Base-by-base conservation (phyloP, 2,888 invertebrate genomes). In the Cyclophora punctaria region DNA sequence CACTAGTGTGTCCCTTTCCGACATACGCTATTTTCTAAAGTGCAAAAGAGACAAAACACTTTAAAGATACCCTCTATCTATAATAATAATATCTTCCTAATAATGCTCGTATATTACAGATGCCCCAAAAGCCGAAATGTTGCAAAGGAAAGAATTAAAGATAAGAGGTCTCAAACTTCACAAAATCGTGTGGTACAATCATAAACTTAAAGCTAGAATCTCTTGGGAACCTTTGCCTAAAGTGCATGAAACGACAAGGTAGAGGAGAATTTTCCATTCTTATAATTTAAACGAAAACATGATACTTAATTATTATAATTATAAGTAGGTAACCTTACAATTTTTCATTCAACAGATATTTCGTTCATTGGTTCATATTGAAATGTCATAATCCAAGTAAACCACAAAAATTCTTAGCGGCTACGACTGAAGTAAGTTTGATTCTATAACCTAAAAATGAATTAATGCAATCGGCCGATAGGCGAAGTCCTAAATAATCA, bases 401-500 rank as follows among this genome's bases (percentile, higher is more conserved):
- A 50, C 66, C 71, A 49, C 78, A 77, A 60, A 84, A 87, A 62
- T 87, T 82, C 53, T 71, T 89, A 49, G 80, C 86, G 2, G 90
- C 89, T 5, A 85, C 82, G n/a, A 90, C 91, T 33, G 87, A 89
- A 78, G 91, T 91, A 82, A 63, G 37, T 37, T 20, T 20, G 20
- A 20, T 20, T 20, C 20, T 20, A 20, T 20, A 20, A 20, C 20
- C 20, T 20, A 20, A 20, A 20, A 20, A 20, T 20, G 20, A 20
- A 20, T 20, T 20, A 20, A 20, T 20, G 20, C 20, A 20, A 20
- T 20, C 20, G 20, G 20, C 20, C 20, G 20, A 20, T 20, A 20
- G 20, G 2, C 20, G 20, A 20, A 20, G 20, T 20, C 20, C 20
- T 1, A 20, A 20, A 20, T 20, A 20, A 20, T 20, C 20, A 20